These are phyloP conservation scores for Lagopus muta DNA, from an alignment of 2,113 vertebrate species.

Conservation along the genomic window DNA sequence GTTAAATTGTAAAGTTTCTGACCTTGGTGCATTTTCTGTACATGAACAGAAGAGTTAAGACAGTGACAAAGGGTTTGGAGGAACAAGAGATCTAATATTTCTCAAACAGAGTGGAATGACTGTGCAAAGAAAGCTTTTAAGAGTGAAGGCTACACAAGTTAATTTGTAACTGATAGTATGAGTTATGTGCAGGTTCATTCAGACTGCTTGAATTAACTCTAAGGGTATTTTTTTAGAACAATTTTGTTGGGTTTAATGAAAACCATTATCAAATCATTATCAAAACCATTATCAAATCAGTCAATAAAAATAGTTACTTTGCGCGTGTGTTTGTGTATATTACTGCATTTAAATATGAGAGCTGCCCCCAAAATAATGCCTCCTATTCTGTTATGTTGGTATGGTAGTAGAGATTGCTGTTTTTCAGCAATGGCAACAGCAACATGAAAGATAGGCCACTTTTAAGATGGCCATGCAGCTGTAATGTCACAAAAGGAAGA, in stretches of 20 bases:
- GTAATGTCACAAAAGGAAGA: too few relatives aligned
- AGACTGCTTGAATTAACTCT: conserved; percentile 30
- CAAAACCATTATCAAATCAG: conserved; percentile 15
- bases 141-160: conserved; percentile 10
- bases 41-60: conserved; percentile 35
- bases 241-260: conserved; percentile 19
- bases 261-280: conserved; percentile 10
- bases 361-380: not conserved
- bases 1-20: not conserved
- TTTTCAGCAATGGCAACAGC: too few relatives aligned
- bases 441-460: too few relatives aligned
- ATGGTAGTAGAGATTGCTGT: not conserved
- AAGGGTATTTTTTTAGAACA: conserved; percentile 19
- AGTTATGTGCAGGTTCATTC: conserved; percentile 30
- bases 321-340: not conserved
- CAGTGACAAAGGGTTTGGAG: conserved; percentile 41
- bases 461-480: too few relatives aligned
- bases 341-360: not conserved
- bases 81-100: conserved; percentile 7
- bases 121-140: conserved; percentile 34
- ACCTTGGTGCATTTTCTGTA: conserved; percentile 43
- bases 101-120: conserved; percentile 7
- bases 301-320: conserved; percentile 12
- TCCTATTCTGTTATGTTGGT: not conserved
- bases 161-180: conserved; percentile 32